Conservation (phyloP, 2,888 invertebrate genomes). For the Drosophila anceps region DNA sequence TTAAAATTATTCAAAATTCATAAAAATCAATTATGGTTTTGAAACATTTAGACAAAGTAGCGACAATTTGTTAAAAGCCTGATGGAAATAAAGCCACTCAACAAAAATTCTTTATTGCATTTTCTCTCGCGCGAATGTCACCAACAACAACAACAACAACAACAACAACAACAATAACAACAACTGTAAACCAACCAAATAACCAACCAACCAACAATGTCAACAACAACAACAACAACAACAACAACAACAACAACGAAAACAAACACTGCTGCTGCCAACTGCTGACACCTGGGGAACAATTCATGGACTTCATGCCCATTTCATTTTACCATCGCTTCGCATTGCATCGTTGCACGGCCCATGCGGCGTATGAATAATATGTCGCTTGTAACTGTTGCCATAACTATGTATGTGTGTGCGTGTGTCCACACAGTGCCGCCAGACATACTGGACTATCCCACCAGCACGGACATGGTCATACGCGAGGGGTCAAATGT, state of each 20-base stretch:
- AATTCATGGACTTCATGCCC: conserved; percentile 40
- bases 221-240: conserved; percentile 35
- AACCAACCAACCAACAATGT: conserved; percentile 50
- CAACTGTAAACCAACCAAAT: conserved; percentile 39
- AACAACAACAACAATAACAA: conserved; percentile 24
- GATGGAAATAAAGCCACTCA: conserved; percentile 41
- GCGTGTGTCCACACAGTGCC: conserved; percentile 88
- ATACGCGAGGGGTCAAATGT: conserved; percentile 94
- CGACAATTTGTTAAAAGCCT: conserved; percentile 20
- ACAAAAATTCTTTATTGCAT: conserved; percentile 46
- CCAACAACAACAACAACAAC: conserved; percentile 29
- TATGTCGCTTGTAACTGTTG: conserved; percentile 63
- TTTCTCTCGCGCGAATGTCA: conserved; percentile 42
- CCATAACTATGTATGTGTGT: conserved; percentile 42
- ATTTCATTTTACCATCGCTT: conserved; percentile 21
- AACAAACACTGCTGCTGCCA: conserved; percentile 28
- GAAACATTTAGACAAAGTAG: not conserved
- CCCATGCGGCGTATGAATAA: conserved; percentile 74
- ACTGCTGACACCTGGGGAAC: conserved; percentile 65
- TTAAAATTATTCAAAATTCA: not conserved
- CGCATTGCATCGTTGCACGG: conserved; percentile 41
- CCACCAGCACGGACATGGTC: conserved; percentile 94
- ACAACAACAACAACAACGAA: not conserved
- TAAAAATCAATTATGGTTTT: conserved; percentile 9
- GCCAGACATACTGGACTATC: conserved; percentile 93